A percentile compares a stretch with the other conserved stretches of the same genome.
Conservation (phyloP, 2,797 vertebrate species). For the Enoplosus armatus region DNA sequence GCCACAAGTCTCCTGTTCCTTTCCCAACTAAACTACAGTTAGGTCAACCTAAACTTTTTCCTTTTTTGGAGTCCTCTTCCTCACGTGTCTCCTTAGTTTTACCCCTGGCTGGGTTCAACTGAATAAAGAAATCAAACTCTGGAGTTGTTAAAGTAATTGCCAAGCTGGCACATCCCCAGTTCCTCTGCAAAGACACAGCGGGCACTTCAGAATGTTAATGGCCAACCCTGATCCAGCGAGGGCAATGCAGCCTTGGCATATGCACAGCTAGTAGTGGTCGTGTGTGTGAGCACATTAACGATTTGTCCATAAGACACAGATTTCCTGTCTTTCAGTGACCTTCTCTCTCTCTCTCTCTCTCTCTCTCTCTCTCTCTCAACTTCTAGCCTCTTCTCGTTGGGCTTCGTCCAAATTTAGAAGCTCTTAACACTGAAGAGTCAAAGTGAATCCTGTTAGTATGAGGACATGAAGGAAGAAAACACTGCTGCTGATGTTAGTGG, state of each 20-base stretch:
- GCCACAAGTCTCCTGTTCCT: slow-evolving; percentile 1
- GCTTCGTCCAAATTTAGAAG: slow-evolving; percentile 55
- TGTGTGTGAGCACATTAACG: slow-evolving; percentile 30
- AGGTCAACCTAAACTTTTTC: slow-evolving; percentile 47
- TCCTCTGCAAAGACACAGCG: slow-evolving; percentile 70
- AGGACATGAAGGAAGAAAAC: slow-evolving; percentile 29
- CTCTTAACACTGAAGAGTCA: slow-evolving; percentile 37
- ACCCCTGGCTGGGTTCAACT: slow-evolving; percentile 63
- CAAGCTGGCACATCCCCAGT: slow-evolving; percentile 80
- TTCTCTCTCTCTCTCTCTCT: slow-evolving; percentile 44
- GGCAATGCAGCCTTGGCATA: slow-evolving; percentile 67
- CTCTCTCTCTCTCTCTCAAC: slow-evolving; percentile 19
- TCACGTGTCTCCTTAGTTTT: slow-evolving; percentile 59
- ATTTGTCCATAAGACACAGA: slow-evolving; percentile 53
- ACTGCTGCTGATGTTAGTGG: not conserved
- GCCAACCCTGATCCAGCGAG: slow-evolving; percentile 66
- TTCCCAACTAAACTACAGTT: slow-evolving; percentile 21
- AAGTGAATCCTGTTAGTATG: slow-evolving; percentile 48
- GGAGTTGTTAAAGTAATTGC: slow-evolving; percentile 84
- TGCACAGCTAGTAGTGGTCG: slow-evolving; percentile 29
- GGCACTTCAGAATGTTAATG: slow-evolving; percentile 83
- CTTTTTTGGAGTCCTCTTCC: slow-evolving; percentile 57
- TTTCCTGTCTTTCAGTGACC: slow-evolving; percentile 60
- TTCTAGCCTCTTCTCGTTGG: slow-evolving; percentile 32
- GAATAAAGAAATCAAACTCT: slow-evolving; percentile 79